Conservation (phyloP, 2,888 invertebrate genomes). For the Oconnorella tubifera region DNA sequence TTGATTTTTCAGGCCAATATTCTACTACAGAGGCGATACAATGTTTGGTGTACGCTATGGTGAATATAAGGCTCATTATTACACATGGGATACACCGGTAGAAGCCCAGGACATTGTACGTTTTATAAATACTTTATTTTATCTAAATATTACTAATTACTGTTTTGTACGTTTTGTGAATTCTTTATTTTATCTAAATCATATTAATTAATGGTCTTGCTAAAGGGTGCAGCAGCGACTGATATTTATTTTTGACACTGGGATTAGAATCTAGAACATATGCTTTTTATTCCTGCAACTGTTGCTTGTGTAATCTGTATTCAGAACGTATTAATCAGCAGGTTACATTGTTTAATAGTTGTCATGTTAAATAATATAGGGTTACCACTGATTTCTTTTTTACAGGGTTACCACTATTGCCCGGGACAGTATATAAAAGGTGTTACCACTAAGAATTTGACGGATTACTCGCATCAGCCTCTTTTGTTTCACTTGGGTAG, state of each 20-base stretch:
- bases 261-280: too few species aligned
- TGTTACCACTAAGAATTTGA: conserved; percentile 35
- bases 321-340: too few species aligned
- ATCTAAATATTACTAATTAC: not conserved
- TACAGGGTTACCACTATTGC: conserved; percentile 39
- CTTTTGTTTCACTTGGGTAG: conserved; percentile 36
- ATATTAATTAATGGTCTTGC: too few species aligned
- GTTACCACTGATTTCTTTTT: too few species aligned
- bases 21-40: conserved; percentile 36
- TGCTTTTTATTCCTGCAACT: too few species aligned
- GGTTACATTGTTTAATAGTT: too few species aligned
- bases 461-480: conserved; percentile 34
- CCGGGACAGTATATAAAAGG: conserved; percentile 36
- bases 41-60: conserved; percentile 35
- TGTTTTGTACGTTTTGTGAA: not conserved
- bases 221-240: too few species aligned
- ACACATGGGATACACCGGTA: conserved; percentile 36
- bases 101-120: conserved; percentile 33
- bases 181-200: not conserved
- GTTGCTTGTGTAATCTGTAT: too few species aligned
- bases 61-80: conserved; percentile 36
- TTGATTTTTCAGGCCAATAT: conserved; percentile 32
- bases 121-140: too few species aligned
- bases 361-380: too few species aligned
- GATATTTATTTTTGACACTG: too few species aligned